Evolutionary conservation across 2,113 vertebrate genomes (phyloP), one percentile per base, ranked within the genome.

Genomic region (Mobula hypostoma): DNA sequence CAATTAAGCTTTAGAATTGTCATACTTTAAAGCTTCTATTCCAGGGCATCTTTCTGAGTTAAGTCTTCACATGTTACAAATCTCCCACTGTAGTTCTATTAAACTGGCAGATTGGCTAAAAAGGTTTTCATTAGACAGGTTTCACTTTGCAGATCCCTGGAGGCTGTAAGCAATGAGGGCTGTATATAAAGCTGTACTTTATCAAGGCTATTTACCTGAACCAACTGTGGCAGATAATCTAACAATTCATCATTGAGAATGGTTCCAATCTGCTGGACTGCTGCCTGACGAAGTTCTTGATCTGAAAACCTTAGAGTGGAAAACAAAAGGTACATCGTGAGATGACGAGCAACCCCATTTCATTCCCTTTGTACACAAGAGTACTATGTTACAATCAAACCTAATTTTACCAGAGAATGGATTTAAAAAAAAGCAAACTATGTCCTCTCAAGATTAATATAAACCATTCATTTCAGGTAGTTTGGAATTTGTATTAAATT

Each of bases 141-240:
- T 48, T 72, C 36, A 27, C 21, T 48, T 74, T 93, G 63, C 32
- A 32, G 66, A 24, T 90, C 63, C n/a, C 58, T 9, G 70, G 19
- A 40, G 14, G 91, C 1, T 74, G 24, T 27, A 74, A 36, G 76
- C 29, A 93, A 1, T 48, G 91, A 93, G 36, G 9, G 15, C 48
- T 72, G 70, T 40, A 9, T 72, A 36, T 48, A 92, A 72, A 48
- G 66, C 36, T 12, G 2, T 93, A 74, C 40, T 76, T 29, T 74
- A 0, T 21, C 94, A 72, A 94, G 66, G 94, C 36, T 94, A 82
- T 95, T 97, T 95, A 98, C 98, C 97, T 98, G 98, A 94, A 98
- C 97, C 48, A 98, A 95, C 95, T 98, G 98, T 36, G 98, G 98
- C 94, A 99, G 97, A 95, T 96, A 98, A 15, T 96, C 95, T 77